Percentiles rank a stretch among this genome's conserved stretches.
phyloP scores from a whole-genome alignment of 2,888 invertebrate species.

The Meghimatium bilineatum region DNA sequence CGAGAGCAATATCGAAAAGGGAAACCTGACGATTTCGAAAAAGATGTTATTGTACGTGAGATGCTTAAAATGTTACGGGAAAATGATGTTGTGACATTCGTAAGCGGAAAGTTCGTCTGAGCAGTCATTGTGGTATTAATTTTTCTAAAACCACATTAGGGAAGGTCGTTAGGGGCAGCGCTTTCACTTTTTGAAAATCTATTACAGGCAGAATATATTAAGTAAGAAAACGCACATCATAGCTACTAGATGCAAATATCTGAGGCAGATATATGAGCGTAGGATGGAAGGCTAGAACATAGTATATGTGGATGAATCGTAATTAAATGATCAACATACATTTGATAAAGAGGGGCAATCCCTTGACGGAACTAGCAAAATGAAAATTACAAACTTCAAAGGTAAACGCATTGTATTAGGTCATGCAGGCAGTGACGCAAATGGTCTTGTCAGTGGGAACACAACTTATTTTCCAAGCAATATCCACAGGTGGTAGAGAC shows the following conservation, averaged over 20 bases:
- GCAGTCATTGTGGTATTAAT: not conserved
- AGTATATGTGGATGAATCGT: not conserved
- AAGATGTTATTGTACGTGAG: not conserved
- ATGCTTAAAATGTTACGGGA: not conserved
- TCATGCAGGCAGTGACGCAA: not conserved
- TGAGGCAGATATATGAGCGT: not conserved
- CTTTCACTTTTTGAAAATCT: not conserved
- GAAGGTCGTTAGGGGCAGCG: not conserved
- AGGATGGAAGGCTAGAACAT: not conserved
- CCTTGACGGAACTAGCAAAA: not conserved
- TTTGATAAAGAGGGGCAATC: not conserved
- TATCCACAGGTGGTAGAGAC: not conserved
- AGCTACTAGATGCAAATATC: not conserved
- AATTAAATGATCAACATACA: not conserved
- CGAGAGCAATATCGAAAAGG: not conserved
- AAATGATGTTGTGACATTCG: not conserved
- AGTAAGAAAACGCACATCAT: not conserved
- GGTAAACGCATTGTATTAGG: not conserved
- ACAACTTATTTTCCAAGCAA: not conserved
- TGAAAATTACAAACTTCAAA: not conserved
- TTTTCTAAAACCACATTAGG: not conserved
- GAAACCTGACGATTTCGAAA: not conserved
- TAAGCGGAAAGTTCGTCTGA: not conserved
- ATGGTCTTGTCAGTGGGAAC: not conserved
- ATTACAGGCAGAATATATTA: not conserved